phyloP scores from a whole-genome alignment of 2,888 invertebrate genomes.

The Trimorus sp. region DNA sequence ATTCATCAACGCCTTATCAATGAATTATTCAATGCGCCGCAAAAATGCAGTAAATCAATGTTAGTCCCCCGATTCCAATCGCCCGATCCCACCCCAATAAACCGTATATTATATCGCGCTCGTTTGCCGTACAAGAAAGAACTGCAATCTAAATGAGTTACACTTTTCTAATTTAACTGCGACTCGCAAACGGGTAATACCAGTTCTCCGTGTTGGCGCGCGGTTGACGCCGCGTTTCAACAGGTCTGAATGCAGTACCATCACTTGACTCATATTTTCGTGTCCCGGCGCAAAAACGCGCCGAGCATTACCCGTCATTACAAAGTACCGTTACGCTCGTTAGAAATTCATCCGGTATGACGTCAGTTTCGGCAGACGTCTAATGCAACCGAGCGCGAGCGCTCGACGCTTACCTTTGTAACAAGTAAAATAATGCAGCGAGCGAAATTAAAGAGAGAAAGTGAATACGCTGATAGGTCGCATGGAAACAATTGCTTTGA shows the following conservation, averaged over 20 bases:
- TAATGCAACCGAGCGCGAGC: constrained; percentile 34
- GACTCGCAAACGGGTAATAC: constrained; percentile 56
- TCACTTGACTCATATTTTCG: constrained; percentile 60
- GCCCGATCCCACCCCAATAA: neutral
- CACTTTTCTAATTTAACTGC: constrained; percentile 50
- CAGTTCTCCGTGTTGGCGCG: constrained; percentile 43
- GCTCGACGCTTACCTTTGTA: constrained; percentile 22
- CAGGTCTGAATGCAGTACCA: constrained; percentile 41
- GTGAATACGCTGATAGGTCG: neutral
- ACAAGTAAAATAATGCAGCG: constrained; percentile 43
- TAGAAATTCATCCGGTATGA: constrained; percentile 63
- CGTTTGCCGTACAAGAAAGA: constrained; percentile 21
- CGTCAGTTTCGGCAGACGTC: constrained; percentile 52
- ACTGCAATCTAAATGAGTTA: constrained; percentile 48
- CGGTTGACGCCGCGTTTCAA: constrained; percentile 46
- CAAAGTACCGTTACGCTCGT: constrained; percentile 58
- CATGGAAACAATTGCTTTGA: no score
- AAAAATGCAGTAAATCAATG: neutral
- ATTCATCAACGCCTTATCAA: no score
- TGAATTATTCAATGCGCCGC: no score
- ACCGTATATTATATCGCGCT: constrained; percentile 16
- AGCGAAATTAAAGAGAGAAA: constrained; percentile 41
- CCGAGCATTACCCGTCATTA: constrained; percentile 57
- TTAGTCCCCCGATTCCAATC: neutral
- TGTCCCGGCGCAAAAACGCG: constrained; percentile 44